Conservation (phyloP, 2,888 invertebrate species). For the Diaprepes abbreviatus region DNA sequence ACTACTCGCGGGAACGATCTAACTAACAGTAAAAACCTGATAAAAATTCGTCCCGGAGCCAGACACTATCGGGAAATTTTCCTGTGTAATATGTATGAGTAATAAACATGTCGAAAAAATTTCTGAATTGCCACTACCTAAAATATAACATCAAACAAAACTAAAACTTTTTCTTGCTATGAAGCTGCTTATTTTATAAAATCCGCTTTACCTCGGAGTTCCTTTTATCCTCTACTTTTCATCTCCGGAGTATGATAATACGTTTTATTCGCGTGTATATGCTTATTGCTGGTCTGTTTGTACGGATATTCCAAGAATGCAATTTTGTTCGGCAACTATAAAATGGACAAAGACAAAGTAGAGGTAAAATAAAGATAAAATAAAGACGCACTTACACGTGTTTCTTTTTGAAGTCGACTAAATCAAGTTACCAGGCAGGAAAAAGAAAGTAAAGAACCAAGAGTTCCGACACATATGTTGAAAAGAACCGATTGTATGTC, state of each 20-base stretch:
- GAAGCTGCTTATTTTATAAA: neutral
- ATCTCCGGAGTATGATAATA: constrained; percentile 5
- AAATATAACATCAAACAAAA: too few relatives aligned
- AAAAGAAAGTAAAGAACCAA: constrained; percentile 18
- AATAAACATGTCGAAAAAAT: too few relatives aligned
- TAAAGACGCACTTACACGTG: constrained; percentile 33
- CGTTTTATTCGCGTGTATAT: neutral
- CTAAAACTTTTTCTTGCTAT: neutral
- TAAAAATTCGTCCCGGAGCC: too few relatives aligned
- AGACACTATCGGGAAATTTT: too few relatives aligned
- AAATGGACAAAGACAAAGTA: constrained; percentile 29
- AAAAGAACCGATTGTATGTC: constrained; percentile 12
- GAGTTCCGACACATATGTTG: constrained; percentile 5
- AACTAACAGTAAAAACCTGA: too few relatives aligned
- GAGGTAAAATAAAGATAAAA: constrained; percentile 23
- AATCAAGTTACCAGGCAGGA: constrained; percentile 36
- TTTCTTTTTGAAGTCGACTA: constrained; percentile 37
- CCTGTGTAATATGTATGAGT: too few relatives aligned
- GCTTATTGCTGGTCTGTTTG: neutral
- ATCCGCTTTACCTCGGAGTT: neutral
- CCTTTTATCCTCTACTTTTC: neutral
- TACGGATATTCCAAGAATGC: constrained; percentile 1
- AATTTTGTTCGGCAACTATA: constrained; percentile 5
- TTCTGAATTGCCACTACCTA: too few relatives aligned
- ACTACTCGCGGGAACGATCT: too few relatives aligned